Conservation (phyloP, 2,797 vertebrate species). For the Phyllotis vaccarum region DNA sequence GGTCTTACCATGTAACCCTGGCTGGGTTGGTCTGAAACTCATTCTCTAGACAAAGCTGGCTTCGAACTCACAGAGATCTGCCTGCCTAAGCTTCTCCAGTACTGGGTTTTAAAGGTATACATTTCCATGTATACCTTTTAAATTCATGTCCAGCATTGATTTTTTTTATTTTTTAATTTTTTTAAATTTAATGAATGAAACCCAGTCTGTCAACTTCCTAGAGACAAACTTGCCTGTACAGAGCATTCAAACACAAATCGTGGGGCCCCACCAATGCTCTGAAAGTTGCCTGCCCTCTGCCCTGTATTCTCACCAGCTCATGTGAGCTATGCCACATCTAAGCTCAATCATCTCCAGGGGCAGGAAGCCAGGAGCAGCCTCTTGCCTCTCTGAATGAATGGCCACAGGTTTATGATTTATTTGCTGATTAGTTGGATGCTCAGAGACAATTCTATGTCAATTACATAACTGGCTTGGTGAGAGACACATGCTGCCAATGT, state of each 20-base stretch:
- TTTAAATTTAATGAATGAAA: neutral
- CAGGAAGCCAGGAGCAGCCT: constrained; percentile 29
- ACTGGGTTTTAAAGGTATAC: neutral
- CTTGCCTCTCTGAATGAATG: constrained; percentile 2
- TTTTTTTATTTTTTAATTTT: neutral
- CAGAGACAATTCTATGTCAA: constrained; percentile 80
- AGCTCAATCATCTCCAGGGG: neutral
- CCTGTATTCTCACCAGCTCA: neutral
- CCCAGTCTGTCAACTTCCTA: neutral
- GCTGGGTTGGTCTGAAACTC: neutral
- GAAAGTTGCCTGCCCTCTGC: neutral
- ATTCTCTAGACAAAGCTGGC: neutral
- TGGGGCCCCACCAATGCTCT: rapidly evolving
- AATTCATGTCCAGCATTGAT: neutral
- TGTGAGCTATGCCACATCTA: neutral
- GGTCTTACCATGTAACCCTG: neutral
- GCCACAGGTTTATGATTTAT: constrained; percentile 78
- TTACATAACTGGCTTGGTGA: constrained; percentile 73
- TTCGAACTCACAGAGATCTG: neutral
- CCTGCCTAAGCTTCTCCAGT: neutral
- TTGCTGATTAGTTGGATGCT: constrained; percentile 77
- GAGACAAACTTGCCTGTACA: rapidly evolving
- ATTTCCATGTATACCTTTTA: too few relatives aligned
- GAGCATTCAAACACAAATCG: neutral
- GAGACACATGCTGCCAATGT: constrained; percentile 62